Evolutionary conservation across 1,140 invertebrate genomes (phyloP).

Genomic region (Drosophila kikkawai): DNA sequence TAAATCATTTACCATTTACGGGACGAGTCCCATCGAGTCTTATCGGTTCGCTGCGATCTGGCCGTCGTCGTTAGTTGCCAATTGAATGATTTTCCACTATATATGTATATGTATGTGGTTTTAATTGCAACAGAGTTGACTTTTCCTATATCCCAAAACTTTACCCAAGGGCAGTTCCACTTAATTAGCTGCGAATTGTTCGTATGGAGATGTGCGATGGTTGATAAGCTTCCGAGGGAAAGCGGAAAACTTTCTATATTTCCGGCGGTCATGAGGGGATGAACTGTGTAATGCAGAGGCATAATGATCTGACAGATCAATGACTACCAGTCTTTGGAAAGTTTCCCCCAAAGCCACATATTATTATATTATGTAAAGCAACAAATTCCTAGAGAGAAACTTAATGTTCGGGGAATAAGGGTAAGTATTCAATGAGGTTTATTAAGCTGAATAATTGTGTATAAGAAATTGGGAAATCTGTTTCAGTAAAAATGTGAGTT

Average conservation of each 20-base stretch:
- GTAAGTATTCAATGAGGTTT: slow-evolving; percentile 1
- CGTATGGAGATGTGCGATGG: slow-evolving; percentile 42
- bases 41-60: slow-evolving; percentile 54
- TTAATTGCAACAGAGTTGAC: slow-evolving; percentile 68
- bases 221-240: slow-evolving; percentile 59
- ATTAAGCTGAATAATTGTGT: background rate
- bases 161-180: slow-evolving; percentile 48
- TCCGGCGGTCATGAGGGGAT: slow-evolving; percentile 5
- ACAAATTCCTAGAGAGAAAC: slow-evolving; percentile 2
- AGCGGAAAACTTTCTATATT: slow-evolving; percentile 52
- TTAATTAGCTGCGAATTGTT: slow-evolving; percentile 81
- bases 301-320: slow-evolving; percentile 22
- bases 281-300: background rate
- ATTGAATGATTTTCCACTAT: slow-evolving; percentile 72
- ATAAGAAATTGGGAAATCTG: background rate
- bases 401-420: background rate
- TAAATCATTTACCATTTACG: slow-evolving; percentile 73
- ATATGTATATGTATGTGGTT: slow-evolving; percentile 58
- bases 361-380: background rate
- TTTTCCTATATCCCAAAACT: slow-evolving; percentile 15
- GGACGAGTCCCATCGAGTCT: slow-evolving; percentile 20
- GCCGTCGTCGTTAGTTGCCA: slow-evolving; percentile 54
- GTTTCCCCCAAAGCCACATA: slow-evolving; percentile 9
- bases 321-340: slow-evolving; percentile 36
- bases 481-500: background rate